phyloP scores from a whole-genome alignment of 2,888 invertebrate genomes.

The Loripinus fragilis region DNA sequence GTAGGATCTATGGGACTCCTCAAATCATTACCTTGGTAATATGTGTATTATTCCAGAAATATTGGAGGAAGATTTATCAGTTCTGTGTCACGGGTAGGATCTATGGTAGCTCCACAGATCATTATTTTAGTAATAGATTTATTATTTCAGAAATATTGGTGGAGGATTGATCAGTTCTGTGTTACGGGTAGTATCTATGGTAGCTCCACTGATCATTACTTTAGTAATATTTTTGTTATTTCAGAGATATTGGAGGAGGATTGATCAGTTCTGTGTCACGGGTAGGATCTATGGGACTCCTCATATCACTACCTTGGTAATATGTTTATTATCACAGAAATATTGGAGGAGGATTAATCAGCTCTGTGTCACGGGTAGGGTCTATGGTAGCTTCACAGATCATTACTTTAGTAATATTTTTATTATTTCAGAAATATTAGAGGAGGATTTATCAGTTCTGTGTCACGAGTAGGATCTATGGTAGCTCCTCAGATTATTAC shows the following conservation, averaged over 20 bases:
- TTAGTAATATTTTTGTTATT: conserved; percentile 11
- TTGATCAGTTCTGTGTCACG: conserved; percentile 52
- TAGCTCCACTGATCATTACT: too few species aligned
- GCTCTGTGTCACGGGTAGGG: conserved; percentile 54
- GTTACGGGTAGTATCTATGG: too few species aligned
- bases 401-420: conserved; percentile 48
- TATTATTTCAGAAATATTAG: too few species aligned
- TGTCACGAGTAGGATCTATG: too few species aligned
- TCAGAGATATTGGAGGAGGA: conserved; percentile 59
- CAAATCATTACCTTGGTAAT: conserved; percentile 62
- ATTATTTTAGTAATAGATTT: conserved; percentile 47
- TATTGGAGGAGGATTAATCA: conserved; percentile 56
- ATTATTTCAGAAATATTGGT: too few species aligned
- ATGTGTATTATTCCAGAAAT: conserved; percentile 52
- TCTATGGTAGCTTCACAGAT: conserved; percentile 64
- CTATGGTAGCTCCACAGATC: conserved; percentile 64
- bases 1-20: conserved; percentile 64
- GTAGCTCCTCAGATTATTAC: too few species aligned
- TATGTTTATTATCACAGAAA: conserved; percentile 53
- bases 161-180: too few species aligned
- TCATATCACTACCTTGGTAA: conserved; percentile 62
- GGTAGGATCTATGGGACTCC: conserved; percentile 63
- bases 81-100: conserved; percentile 54
- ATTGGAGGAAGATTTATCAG: conserved; percentile 58
- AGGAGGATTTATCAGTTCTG: too few species aligned